Conservation (phyloP, 1,140 invertebrate genomes). For the Pararge aegeria region DNA sequence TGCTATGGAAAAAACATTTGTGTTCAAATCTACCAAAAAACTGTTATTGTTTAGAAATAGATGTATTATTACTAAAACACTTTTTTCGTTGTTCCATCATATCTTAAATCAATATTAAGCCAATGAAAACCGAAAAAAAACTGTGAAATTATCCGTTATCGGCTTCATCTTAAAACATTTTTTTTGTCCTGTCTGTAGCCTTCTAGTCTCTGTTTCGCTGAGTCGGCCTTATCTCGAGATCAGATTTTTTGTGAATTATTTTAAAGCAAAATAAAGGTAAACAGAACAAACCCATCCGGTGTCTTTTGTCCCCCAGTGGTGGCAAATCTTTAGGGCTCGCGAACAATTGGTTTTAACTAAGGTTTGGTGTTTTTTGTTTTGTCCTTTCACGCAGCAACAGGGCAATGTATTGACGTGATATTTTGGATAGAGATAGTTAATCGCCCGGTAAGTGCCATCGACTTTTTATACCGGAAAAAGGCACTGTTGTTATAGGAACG, state of each 20-base stretch:
- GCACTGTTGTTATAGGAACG: too few species aligned
- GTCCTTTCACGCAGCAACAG: too few species aligned
- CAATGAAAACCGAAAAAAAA: neutral
- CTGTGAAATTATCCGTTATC: conserved; percentile 6
- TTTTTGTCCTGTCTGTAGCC: conserved; percentile 14
- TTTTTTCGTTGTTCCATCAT: neutral
- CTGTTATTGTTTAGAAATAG: too few species aligned
- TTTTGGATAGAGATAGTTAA: too few species aligned
- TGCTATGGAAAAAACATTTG: too few species aligned
- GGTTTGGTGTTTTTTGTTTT: conserved; percentile 14
- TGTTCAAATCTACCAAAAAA: too few species aligned
- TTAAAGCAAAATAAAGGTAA: conserved; percentile 57
- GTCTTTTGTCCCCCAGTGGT: conserved; percentile 9
- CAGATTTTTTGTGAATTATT: conserved; percentile 49
- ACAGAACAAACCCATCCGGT: conserved; percentile 60
- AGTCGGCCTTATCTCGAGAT: conserved; percentile 43
- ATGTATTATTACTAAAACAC: neutral
- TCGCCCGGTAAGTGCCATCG: too few species aligned
- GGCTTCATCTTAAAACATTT: conserved; percentile 3
- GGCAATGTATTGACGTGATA: too few species aligned
- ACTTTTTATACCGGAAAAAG: too few species aligned
- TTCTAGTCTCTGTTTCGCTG: conserved; percentile 3
- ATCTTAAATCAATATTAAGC: neutral
- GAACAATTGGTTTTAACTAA: conserved; percentile 13
- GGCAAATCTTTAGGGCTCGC: neutral